Percentiles rank a stretch among this genome's conserved stretches.
Conservation (phyloP, 2,113 vertebrate genomes). For the Burhinus oedicnemus region DNA sequence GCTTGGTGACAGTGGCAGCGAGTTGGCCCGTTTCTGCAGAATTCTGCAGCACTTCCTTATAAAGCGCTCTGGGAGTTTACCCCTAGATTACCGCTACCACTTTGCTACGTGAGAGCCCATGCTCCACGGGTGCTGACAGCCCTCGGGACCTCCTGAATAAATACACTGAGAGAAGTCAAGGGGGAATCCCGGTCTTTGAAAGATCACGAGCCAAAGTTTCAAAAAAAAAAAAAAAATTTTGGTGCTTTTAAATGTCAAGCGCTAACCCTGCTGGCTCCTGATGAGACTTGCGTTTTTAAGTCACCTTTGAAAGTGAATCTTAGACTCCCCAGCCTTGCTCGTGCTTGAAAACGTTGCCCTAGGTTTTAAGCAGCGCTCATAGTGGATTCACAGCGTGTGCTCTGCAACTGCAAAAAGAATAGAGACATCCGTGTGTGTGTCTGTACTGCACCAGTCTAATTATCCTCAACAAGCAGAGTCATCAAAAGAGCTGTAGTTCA, state of each 20-base stretch:
- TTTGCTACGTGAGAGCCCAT: background rate
- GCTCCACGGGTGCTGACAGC: background rate
- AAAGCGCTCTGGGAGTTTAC: background rate
- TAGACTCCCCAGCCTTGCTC: background rate
- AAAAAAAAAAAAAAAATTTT: too few relatives aligned
- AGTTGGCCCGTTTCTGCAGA: background rate
- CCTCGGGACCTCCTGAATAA: background rate
- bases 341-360: background rate
- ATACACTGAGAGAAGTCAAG: background rate
- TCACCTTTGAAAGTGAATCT: background rate
- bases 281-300: background rate
- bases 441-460: slow-evolving; percentile 60
- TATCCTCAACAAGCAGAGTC: slow-evolving; percentile 69
- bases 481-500: slow-evolving; percentile 54
- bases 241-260: background rate
- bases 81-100: background rate
- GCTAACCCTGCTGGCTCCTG: background rate
- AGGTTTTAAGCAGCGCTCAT: background rate
- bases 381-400: slow-evolving; percentile 39
- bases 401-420: slow-evolving; percentile 3
- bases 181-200: background rate
- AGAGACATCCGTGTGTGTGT: slow-evolving; percentile 58
- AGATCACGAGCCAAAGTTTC: background rate
- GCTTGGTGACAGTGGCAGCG: background rate
- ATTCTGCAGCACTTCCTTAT: background rate